These are phyloP conservation scores for Gobio occitaniae DNA, from an alignment of 2,797 vertebrate species.

Conservation along the genomic window DNA sequence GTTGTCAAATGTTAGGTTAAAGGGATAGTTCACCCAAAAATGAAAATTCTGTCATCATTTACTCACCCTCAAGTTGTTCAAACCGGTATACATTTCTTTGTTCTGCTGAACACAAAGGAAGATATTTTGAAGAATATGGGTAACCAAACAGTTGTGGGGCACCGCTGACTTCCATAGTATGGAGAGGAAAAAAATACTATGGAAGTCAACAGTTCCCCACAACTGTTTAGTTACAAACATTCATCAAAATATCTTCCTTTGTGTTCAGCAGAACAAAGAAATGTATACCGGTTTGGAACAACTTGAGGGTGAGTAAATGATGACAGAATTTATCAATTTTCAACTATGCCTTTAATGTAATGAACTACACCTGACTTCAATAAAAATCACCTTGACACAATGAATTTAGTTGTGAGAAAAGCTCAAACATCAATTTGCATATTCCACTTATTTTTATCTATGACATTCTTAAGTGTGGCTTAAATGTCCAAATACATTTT, in stretches of 20 bases:
- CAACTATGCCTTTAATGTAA: neutral
- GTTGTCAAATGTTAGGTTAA: neutral
- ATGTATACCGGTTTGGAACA: neutral
- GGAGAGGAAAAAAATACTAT: neutral
- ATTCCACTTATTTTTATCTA: neutral
- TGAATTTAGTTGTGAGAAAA: neutral
- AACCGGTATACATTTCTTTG: neutral
- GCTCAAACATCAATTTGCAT: neutral
- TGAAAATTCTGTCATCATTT: neutral
- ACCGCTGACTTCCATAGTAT: neutral
- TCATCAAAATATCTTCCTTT: neutral
- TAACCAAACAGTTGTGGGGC: neutral
- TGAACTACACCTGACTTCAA: neutral
- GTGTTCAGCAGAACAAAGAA: neutral
- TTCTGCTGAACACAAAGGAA: neutral
- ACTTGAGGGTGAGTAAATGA: neutral
- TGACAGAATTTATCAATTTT: neutral
- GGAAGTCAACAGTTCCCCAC: neutral
- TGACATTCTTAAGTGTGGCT: neutral
- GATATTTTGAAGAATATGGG: neutral
- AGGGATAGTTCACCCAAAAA: neutral
- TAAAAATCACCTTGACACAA: neutral
- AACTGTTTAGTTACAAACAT: too few species aligned
- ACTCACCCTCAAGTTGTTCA: neutral
- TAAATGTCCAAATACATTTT: neutral